A percentile compares a stretch with the other conserved stretches of the same genome.
phyloP scores from a whole-genome alignment of 2,113 vertebrate species.

The Mesocricetus auratus region DNA sequence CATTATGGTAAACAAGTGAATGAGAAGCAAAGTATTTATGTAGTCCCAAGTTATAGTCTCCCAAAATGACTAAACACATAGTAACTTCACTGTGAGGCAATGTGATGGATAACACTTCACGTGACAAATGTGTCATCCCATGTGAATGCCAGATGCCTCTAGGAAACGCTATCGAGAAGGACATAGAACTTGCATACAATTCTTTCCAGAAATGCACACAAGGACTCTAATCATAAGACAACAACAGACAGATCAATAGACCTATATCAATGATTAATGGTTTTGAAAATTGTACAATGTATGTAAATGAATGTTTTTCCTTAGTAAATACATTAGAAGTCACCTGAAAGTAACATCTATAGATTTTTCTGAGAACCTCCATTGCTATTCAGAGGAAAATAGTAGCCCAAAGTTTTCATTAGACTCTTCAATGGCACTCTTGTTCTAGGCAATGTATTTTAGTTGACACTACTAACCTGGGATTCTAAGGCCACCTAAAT shows the following conservation, averaged over 20 bases:
- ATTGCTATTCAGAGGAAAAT: neutral
- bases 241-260: conserved; percentile 15
- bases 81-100: neutral
- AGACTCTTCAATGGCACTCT: neutral
- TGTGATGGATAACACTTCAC: neutral
- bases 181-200: neutral
- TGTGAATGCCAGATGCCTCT: neutral
- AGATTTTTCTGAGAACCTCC: neutral
- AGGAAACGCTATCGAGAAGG: neutral
- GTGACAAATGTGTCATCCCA: neutral
- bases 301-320: neutral
- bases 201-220: conserved; percentile 1
- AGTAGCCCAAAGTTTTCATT: neutral
- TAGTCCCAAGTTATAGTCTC: neutral
- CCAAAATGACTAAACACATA: neutral
- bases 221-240: conserved; percentile 40
- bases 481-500: neutral
- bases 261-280: neutral
- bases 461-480: no score
- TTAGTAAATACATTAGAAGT: neutral
- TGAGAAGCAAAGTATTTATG: conserved; percentile 5
- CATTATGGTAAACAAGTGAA: conserved; percentile 32
- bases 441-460: neutral
- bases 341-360: no score
- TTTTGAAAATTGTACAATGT: conserved; percentile 29